Evolutionary conservation across 2,113 vertebrate genomes (phyloP).

Genomic region (Lagenorhynchus albirostris): DNA sequence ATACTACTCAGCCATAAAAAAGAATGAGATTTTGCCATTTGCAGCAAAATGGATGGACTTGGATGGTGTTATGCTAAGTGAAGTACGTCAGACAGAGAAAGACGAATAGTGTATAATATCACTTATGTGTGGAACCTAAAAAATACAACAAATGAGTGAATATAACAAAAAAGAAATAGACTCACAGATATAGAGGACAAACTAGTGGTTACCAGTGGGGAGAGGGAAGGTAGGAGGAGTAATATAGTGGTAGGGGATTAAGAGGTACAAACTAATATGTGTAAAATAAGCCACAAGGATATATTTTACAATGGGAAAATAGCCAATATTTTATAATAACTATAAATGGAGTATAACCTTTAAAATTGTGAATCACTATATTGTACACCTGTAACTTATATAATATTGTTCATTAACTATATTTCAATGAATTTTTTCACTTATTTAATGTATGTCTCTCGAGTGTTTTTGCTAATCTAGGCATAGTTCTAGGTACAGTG

Average conservation of each 20-base stretch:
- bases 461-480: not conserved
- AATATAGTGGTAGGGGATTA: not conserved
- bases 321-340: not conserved
- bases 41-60: not conserved
- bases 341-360: not conserved
- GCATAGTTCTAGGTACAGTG: fast-evolving
- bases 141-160: not conserved
- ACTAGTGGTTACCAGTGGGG: not conserved
- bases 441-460: not conserved
- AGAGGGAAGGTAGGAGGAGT: not conserved
- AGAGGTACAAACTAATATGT: not conserved
- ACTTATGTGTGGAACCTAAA: not conserved
- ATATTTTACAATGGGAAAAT: not conserved
- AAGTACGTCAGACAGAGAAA: not conserved
- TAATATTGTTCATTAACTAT: not conserved
- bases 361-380: not conserved
- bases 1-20: not conserved
- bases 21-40: not conserved
- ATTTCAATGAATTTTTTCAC: not conserved
- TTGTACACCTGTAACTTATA: not conserved
- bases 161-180: not conserved
- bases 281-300: not conserved
- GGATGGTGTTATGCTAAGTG: not conserved
- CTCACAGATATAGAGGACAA: not conserved
- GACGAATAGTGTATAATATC: not conserved